phyloP scores from a whole-genome alignment of 37 sponge, comb jelly and placozoan genomes.

The Ephydatia muelleri region DNA sequence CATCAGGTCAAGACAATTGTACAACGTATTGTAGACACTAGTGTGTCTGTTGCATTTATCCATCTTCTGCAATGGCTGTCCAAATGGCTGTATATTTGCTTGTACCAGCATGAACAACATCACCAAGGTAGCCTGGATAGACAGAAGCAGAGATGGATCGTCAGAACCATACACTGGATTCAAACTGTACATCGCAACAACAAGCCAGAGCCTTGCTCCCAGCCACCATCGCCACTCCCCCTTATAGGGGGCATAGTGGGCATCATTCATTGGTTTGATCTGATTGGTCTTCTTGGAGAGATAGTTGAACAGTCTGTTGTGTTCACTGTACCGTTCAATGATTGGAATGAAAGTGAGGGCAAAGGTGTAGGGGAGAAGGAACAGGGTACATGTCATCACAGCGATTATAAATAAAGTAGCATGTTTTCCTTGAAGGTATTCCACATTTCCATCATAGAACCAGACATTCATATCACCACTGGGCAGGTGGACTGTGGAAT shows the following conservation, averaged over 20 bases:
- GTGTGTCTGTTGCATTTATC: no score
- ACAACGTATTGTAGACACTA: no score
- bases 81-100: no score
- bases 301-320: no score
- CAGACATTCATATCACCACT: background rate
- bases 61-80: no score
- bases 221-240: conserved; percentile 23
- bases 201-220: conserved; percentile 13
- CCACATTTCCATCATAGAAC: conserved; percentile 8
- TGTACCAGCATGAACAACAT: no score
- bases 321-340: background rate
- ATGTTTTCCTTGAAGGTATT: background rate
- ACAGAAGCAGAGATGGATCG: background rate
- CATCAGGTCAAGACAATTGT: no score
- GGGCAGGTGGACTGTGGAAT: background rate
- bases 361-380: conserved; percentile 10
- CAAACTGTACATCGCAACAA: background rate
- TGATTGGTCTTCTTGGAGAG: background rate
- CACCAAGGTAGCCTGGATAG: no score
- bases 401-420: background rate
- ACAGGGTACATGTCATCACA: background rate
- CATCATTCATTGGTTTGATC: conserved; percentile 8
- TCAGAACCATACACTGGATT: background rate
- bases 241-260: conserved; percentile 26
- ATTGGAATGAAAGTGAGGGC: conserved; percentile 3